phyloP scores from a whole-genome alignment of 2,113 vertebrate genomes.

The Lagopus muta region DNA sequence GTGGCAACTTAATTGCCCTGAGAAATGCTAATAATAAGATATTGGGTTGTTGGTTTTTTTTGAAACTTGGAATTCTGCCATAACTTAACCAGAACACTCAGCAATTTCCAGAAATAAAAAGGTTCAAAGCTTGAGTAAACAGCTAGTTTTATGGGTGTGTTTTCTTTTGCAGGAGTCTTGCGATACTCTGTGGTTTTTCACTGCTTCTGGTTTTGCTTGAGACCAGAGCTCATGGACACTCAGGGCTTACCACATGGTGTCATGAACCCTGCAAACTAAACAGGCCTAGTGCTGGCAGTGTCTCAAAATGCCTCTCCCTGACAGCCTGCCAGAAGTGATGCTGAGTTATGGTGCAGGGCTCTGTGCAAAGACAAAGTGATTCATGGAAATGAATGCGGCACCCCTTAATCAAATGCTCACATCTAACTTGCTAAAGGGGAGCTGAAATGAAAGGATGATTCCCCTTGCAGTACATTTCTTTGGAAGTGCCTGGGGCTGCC shows the following conservation, averaged over 20 bases:
- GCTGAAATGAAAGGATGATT: neutral
- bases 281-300: neutral
- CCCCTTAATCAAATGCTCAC: neutral
- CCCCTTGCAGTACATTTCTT: neutral
- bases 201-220: neutral
- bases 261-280: neutral
- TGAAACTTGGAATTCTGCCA: neutral
- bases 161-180: neutral
- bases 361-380: neutral
- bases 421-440: neutral
- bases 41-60: neutral
- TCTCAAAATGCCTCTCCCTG: neutral
- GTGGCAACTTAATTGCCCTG: neutral
- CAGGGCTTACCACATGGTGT: neutral
- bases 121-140: neutral
- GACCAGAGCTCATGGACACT: neutral
- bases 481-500: neutral
- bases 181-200: slow-evolving; percentile 29
- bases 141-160: neutral
- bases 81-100: slow-evolving; percentile 25
- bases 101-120: neutral
- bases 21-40: neutral
- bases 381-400: neutral
- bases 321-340: neutral
- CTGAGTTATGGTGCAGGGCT: neutral